phyloP scores from a whole-genome alignment of 2,113 vertebrate species.

The Nanorana parkeri region DNA sequence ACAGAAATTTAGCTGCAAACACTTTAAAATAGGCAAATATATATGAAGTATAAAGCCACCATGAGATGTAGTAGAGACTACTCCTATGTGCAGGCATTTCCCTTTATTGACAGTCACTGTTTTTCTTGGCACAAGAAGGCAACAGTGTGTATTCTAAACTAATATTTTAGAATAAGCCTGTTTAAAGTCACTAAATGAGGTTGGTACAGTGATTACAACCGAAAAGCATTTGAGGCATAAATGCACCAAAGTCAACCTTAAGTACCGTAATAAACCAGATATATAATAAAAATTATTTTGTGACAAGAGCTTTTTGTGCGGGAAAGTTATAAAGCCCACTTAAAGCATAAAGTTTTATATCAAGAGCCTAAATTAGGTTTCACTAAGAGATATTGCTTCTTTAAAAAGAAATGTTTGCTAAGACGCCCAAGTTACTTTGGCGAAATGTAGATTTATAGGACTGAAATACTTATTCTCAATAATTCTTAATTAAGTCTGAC shows the following conservation, averaged over 20 bases:
- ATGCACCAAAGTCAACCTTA: constrained; percentile 43
- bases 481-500: constrained; percentile 70
- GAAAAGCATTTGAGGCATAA: constrained; percentile 31
- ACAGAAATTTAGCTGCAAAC: neutral
- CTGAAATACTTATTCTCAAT: constrained; percentile 62
- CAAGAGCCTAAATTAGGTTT: constrained; percentile 49
- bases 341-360: constrained; percentile 48
- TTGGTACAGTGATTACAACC: neutral
- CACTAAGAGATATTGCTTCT: constrained; percentile 51
- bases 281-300: constrained; percentile 40
- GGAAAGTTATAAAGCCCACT: constrained; percentile 45
- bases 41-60: too few species aligned
- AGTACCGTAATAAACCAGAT: constrained; percentile 41
- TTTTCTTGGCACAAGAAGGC: constrained; percentile 11
- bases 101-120: neutral
- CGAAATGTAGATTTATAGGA: constrained; percentile 61
- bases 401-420: constrained; percentile 53
- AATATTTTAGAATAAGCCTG: constrained; percentile 2
- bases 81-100: neutral
- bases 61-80: neutral
- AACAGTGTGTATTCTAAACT: neutral
- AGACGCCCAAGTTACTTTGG: constrained; percentile 50
- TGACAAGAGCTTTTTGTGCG: constrained; percentile 31
- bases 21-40: neutral
- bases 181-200: constrained; percentile 38